These are phyloP conservation scores for Xestia xanthographa DNA, from an alignment of 2,888 invertebrate species.

Conservation along the genomic window DNA sequence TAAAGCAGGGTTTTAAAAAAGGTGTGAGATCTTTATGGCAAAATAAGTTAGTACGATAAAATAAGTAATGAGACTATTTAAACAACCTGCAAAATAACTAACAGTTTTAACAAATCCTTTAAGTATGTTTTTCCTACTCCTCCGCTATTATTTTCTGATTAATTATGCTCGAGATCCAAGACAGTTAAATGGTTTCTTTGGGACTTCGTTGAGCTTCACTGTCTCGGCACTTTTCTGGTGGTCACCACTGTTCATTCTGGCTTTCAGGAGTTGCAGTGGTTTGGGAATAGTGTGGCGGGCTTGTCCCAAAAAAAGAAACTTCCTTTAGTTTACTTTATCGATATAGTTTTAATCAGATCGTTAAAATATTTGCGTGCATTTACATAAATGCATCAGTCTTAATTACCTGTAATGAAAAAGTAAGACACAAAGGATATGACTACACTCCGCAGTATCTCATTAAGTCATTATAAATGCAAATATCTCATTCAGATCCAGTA, in stretches of 20 bases:
- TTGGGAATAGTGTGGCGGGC: too few relatives aligned
- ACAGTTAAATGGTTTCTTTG: too few relatives aligned
- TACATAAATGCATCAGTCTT: not conserved
- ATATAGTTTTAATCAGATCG: not conserved
- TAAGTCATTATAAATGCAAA: constrained; percentile 21
- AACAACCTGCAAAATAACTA: not conserved
- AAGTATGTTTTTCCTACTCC: not conserved
- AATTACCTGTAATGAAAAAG: not conserved
- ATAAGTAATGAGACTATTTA: not conserved
- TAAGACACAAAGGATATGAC: not conserved
- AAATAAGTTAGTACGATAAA: too few relatives aligned
- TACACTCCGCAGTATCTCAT: constrained; percentile 2
- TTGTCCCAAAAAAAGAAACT: too few relatives aligned
- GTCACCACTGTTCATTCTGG: too few relatives aligned
- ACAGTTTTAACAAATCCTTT: not conserved
- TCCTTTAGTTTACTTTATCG: too few relatives aligned
- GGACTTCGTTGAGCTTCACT: too few relatives aligned
- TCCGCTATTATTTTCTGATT: too few relatives aligned
- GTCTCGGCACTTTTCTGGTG: too few relatives aligned
- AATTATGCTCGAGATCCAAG: too few relatives aligned
- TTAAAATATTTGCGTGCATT: not conserved
- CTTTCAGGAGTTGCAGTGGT: too few relatives aligned
- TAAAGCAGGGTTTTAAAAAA: not conserved
- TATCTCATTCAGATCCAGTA: not conserved
- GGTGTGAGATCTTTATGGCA: too few relatives aligned